Evolutionary conservation across 2,113 vertebrate genomes (phyloP).

Genomic region (human): GRCh38 chr7:113136501-113137000

Average conservation of each 20-base stretch:
- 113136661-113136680: neutral
- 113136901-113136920: neutral
- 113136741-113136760: neutral
- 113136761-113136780: neutral
- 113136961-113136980: neutral
- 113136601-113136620: neutral
- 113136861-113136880: neutral
- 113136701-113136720: neutral
- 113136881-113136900: neutral
- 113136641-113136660: conserved; percentile 1
- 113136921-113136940: neutral
- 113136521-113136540: neutral
- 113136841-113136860: neutral
- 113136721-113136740: neutral
- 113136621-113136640: neutral
- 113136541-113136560: neutral
- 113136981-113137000: neutral
- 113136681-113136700: conserved; percentile 15
- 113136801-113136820: neutral
- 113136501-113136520: neutral
- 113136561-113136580: neutral
- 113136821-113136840: neutral
- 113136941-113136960: neutral
- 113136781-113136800: neutral
- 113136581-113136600: neutral